phyloP scores from a whole-genome alignment of 2,888 invertebrate genomes.

The Callimorpha dominula region DNA sequence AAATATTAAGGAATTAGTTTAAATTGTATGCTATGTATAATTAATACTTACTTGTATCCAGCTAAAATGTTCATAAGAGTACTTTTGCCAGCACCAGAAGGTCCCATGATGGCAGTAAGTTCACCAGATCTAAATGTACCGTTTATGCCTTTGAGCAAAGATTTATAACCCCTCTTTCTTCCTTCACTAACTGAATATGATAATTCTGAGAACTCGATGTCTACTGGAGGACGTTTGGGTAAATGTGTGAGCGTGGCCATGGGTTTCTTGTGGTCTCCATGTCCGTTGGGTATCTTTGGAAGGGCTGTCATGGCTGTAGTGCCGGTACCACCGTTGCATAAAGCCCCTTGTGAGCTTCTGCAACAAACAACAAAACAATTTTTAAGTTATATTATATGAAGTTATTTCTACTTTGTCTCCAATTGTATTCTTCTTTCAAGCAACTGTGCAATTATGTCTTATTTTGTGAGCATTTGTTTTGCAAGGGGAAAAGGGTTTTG shows the following conservation, averaged over 20 bases:
- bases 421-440: background rate
- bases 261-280: slow-evolving; percentile 90
- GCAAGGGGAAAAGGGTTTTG: too few species aligned
- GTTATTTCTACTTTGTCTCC: background rate
- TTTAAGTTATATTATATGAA: background rate
- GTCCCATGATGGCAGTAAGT: slow-evolving; percentile 98
- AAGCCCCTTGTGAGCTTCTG: slow-evolving; percentile 91
- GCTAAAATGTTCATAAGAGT: slow-evolving; percentile 96
- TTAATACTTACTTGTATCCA: slow-evolving; percentile 91
- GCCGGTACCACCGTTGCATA: slow-evolving; percentile 89
- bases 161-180: slow-evolving; percentile 93
- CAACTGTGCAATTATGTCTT: too few species aligned
- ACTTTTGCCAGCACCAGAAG: slow-evolving; percentile 93
- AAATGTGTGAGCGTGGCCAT: slow-evolving; percentile 92
- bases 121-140: slow-evolving; percentile 97
- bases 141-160: slow-evolving; percentile 94
- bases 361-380: slow-evolving; percentile 56
- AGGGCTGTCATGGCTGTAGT: slow-evolving; percentile 82
- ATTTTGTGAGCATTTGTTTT: background rate
- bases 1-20: background rate
- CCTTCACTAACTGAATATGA: slow-evolving; percentile 96
- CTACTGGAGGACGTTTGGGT: slow-evolving; percentile 95
- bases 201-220: slow-evolving; percentile 95
- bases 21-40: background rate
- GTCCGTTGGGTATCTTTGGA: slow-evolving; percentile 91